Evolutionary conservation across 2,888 invertebrate species (phyloP), one percentile per base, ranked within the genome.

Genomic region (Drymonia ruficornis): DNA sequence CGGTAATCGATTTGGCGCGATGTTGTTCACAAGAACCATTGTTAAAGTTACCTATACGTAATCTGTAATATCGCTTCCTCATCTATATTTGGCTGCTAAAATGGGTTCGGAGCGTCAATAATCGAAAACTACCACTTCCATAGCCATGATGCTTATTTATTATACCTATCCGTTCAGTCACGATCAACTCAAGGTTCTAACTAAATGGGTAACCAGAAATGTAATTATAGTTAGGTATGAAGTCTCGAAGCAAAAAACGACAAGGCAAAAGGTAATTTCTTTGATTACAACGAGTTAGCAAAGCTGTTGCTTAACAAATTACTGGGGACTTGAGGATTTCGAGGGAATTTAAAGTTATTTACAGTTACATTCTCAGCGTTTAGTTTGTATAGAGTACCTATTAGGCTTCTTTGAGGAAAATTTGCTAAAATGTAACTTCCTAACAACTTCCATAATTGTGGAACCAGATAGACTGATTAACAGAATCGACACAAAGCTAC

Each of bases 151-250:
- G 72, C 67, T 76, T 74, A 72, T 74, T 77, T 76, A 74, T 64
- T 66, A 71, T 72, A 74, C 59, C 64, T 67, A 75, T 73, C 75
- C 70, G 71, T 66, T 74, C 78, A 79, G 85, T 86, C 87, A 86
- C 87, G 86, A 86, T 71, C 62, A 67, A 67, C 62, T 75, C 86
- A 86, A 87, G 85, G 83, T 73, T 69, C 71, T 57, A 50, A 72
- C 78, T 79, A 78, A 84, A 83, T 80, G 71, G 76, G 67, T 69
- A 77, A 79, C 77, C 76, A 79, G 78, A 80, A 82, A 75, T 70
- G 80, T 80, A 80, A 84, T 86, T 80, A 76, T 74, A 61, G 65
- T 59, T 51, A 47, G 61, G 62, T 65, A 59, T 46, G 28, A 8
- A 45, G 23, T 45, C 45, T 66, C 63, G 58, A 52, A 52, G 67